A percentile compares a stretch with the other conserved stretches of the same genome.
Conservation (phyloP, 2,797 vertebrate genomes). For the Coracias cyanogaster region DNA sequence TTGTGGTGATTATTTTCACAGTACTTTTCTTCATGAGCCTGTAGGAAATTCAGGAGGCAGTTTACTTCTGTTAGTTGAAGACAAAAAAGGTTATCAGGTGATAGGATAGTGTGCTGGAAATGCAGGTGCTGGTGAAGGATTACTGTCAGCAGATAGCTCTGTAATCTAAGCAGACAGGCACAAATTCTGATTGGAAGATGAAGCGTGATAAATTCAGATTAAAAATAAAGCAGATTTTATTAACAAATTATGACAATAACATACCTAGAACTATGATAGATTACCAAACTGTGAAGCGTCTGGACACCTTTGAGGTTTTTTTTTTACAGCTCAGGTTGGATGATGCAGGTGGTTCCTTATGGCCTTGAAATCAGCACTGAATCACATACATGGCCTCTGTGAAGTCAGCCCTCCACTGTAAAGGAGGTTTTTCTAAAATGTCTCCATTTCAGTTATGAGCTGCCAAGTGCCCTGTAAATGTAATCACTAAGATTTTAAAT, state of each 20-base stretch:
- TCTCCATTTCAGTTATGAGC: not conserved
- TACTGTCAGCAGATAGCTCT: not conserved
- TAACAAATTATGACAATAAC: not conserved
- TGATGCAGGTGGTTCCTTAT: not conserved
- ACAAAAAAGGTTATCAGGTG: not conserved
- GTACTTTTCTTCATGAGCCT: not conserved
- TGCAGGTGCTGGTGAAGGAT: not conserved
- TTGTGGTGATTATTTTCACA: not conserved
- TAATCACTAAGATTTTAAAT: constrained; percentile 42
- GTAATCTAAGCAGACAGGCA: not conserved
- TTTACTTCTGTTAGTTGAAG: not conserved
- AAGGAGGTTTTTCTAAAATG: not conserved
- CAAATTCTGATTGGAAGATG: not conserved
- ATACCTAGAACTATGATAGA: not conserved
- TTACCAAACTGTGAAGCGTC: not conserved
- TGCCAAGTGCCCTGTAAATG: constrained; percentile 37
- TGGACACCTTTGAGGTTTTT: not conserved
- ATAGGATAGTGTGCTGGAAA: not conserved
- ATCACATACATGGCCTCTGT: not conserved
- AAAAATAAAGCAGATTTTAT: not conserved
- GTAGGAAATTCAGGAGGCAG: not conserved
- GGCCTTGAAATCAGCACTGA: not conserved
- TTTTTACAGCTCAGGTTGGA: not conserved
- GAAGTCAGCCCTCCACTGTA: not conserved
- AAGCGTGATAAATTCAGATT: not conserved